phyloP scores from a whole-genome alignment of 37 sponge, comb jelly and placozoan species.

The Hexactinellida sp. region DNA sequence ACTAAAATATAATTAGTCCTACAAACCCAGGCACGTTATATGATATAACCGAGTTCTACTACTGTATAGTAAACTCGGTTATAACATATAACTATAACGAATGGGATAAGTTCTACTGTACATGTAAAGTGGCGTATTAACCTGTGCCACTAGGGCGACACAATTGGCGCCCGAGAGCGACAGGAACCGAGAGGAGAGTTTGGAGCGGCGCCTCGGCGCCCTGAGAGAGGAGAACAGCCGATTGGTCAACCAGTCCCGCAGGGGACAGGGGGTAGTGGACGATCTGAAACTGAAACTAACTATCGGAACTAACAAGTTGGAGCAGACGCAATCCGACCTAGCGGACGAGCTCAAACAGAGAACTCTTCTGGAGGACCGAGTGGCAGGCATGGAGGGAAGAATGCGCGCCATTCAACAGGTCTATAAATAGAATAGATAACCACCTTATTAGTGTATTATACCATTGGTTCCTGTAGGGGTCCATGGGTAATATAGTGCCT shows the following conservation, averaged over 20 bases:
- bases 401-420: neutral
- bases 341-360: neutral
- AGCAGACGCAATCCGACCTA: neutral
- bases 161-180: neutral
- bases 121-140: too few species aligned
- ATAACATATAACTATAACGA: too few species aligned
- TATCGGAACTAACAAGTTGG: neutral
- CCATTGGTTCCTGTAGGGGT: neutral
- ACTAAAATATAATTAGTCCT: too few species aligned
- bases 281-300: slow-evolving; percentile 4
- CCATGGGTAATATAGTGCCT: neutral
- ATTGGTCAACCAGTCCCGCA: neutral
- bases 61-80: too few species aligned
- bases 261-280: neutral
- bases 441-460: neutral
- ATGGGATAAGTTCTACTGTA: too few species aligned
- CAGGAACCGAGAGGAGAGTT: neutral
- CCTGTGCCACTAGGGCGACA: neutral
- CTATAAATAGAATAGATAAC: neutral
- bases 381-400: neutral
- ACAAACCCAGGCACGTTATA: too few species aligned
- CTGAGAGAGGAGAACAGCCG: neutral
- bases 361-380: neutral
- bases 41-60: too few species aligned
- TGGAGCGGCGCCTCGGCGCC: neutral